Percentiles rank a stretch among this genome's conserved stretches.
These are phyloP conservation scores for Lithophane ornitopus DNA, from an alignment of 2,888 invertebrate species.

Conservation along the genomic window DNA sequence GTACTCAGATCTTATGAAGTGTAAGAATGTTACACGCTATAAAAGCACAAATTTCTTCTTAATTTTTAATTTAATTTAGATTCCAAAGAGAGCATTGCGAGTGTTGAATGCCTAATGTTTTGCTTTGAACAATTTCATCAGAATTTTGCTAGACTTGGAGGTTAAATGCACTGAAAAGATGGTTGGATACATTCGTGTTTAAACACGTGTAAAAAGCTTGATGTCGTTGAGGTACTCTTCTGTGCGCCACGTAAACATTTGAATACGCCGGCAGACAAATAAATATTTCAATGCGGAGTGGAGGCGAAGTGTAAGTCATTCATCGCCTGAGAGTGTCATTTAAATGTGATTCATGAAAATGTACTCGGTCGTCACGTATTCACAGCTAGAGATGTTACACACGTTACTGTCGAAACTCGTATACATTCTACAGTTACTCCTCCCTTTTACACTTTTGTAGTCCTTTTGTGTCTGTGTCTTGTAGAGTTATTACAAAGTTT, in stretches of 20 bases:
- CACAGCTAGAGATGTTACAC: slow-evolving; percentile 60
- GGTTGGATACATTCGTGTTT: slow-evolving; percentile 37
- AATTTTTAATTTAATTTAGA: slow-evolving; percentile 47
- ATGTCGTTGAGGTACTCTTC: slow-evolving; percentile 31
- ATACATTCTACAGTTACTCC: slow-evolving; percentile 18
- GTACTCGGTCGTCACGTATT: slow-evolving; percentile 65
- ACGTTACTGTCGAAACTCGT: slow-evolving; percentile 41
- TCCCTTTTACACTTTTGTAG: slow-evolving; percentile 25
- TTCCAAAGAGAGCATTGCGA: background rate
- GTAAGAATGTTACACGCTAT: slow-evolving; percentile 66
- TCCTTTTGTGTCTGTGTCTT: background rate
- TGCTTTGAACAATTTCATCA: slow-evolving; percentile 17
- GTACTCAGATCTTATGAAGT: slow-evolving; percentile 71
- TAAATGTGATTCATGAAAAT: slow-evolving; percentile 79
- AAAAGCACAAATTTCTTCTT: slow-evolving; percentile 31
- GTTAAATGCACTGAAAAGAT: slow-evolving; percentile 30
- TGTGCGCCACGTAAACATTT: slow-evolving; percentile 59
- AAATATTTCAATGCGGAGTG: slow-evolving; percentile 76
- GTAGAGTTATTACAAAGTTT: background rate
- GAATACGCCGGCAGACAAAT: slow-evolving; percentile 72
- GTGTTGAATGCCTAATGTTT: slow-evolving; percentile 1
- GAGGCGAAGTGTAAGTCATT: slow-evolving; percentile 75
- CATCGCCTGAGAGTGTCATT: slow-evolving; percentile 77
- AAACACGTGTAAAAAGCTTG: slow-evolving; percentile 46
- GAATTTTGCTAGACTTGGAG: background rate